Base-by-base conservation (phyloP, 2,113 vertebrate species). In the Stegostoma tigrinum region DNA sequence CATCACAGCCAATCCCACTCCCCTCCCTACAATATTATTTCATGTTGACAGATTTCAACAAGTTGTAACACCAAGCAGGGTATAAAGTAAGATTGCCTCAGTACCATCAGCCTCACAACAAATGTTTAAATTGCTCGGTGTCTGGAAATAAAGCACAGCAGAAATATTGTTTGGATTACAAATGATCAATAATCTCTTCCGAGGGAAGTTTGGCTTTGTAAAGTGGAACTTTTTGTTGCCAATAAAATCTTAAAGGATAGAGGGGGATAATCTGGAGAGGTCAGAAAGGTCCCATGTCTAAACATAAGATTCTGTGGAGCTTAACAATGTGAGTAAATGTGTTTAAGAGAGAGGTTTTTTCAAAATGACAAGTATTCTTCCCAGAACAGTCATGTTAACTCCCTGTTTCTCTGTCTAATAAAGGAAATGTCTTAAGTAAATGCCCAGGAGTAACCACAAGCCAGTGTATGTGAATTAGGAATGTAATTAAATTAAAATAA, bases 401-500 rank as follows among this genome's bases (percentile, higher is more conserved):
- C 12, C 24, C 55, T 55, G 24, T 30, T 89, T 30, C 61, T 91
- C 24, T 87, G 52, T 87, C 85, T 24, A 87, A 48, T 87, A 87
- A 87, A 55, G 85, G 45, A 52, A 55, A 55, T 87, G 45, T 87
- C 85, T 87, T 55, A 55, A 87, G 55, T 87, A 52, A 48, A 86
- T 86, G 21, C 45, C 27, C 48, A 27, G 23, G 24, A 24, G 24
- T 87, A 48, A 52, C 85, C 19, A 52, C 15, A 87, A 87, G 48
- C 85, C 85, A 87, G 14, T 24, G 48, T 52, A 48, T 52, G 8
- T 87, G 45, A 55, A 55, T 55, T 87, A 52, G 85, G 85, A 67
- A 93, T 66, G 90, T 21, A 30, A n/a, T 67, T 93, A 61, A 93
- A 93, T 93, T 93, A 48, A 72, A 52, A 75, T 27, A 72, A 72